Base-by-base conservation (phyloP, 92 coral and sea anemone genomes). In the Porites lobata region DNA sequence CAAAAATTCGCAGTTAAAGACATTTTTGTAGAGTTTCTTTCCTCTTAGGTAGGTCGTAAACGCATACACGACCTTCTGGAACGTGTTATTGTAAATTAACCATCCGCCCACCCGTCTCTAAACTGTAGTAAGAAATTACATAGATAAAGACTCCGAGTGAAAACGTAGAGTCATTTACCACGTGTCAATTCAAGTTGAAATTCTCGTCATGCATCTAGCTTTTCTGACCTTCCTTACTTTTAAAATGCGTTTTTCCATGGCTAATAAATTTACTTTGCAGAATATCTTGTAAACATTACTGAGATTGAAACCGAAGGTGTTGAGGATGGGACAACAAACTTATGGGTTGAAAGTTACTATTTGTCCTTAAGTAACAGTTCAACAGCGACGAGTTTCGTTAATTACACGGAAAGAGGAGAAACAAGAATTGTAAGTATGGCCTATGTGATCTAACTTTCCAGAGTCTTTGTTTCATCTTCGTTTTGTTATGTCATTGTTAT, bases 291-390 rank as follows among this genome's bases (percentile, higher is more conserved):
- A 4, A 81, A 81, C 53, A 69, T 81, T 2, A 81, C 85, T 24
- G 85, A 17, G 4, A 81, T 81, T 26, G 85, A 81, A 57, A 81
- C 76, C 10, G 85, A 81, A 81, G 85, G 76, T 1, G 66, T 81
- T 11, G 54, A 52, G 29, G 85, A 81, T 12, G 75, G 17, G 4
- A 52, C 85, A 51, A 24, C 51, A 7, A 65, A 81, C 9, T 81
- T 69, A 17, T 81, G 85, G 85, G 76, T 81, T 69, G 67, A 54
- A 53, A 54, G 77, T 22, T 81, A 81, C 19, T 81, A 81, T 10
- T 68, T 81, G 7, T 68, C 85, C 1, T 67, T 72, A 13, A 81
- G 85, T 54, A 81, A 81, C 76, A 53, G 76, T 8, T 43, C 85
- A 0, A 75, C 53, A 1, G 54, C 3, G 65, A 53, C 76, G 50